Percentiles rank a stretch among this genome's conserved stretches.
phyloP scores from a whole-genome alignment of 2,888 invertebrate genomes.

The Auanema sp. region DNA sequence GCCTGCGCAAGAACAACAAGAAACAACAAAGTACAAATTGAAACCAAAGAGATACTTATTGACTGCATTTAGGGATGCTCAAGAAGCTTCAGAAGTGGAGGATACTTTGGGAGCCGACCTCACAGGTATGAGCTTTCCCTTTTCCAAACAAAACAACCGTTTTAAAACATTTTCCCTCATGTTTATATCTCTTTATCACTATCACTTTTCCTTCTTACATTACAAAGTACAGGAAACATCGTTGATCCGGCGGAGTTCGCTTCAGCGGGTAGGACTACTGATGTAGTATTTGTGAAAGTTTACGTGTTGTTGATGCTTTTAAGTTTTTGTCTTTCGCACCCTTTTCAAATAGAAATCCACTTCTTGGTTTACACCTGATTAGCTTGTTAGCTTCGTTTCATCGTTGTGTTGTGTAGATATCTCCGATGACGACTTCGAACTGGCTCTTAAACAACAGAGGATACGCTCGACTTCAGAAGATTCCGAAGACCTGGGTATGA shows the following conservation, averaged over 20 bases:
- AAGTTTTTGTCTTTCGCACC: slow-evolving; percentile 10
- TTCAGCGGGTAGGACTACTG: slow-evolving; percentile 80
- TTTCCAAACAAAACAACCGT: slow-evolving; percentile 10
- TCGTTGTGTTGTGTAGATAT: slow-evolving; percentile 18
- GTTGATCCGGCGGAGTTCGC: slow-evolving; percentile 99
- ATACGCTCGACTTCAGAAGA: slow-evolving; percentile 5
- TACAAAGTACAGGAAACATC: slow-evolving; percentile 78
- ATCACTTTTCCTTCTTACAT: slow-evolving; percentile 46
- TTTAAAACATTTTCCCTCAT: too few relatives aligned
- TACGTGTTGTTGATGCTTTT: slow-evolving; percentile 13
- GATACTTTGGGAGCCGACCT: slow-evolving; percentile 80
- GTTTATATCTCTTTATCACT: neutral
- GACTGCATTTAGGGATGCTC: slow-evolving; percentile 11
- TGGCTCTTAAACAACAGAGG: neutral
- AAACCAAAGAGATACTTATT: neutral
- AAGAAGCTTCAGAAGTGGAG: slow-evolving; percentile 54
- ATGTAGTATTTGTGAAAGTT: slow-evolving; percentile 12
- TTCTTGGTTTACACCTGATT: neutral
- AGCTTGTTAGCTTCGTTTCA: slow-evolving; percentile 10
- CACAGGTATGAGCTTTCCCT: slow-evolving; percentile 75
- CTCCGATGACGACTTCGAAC: slow-evolving; percentile 10
- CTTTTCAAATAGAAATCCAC: slow-evolving; percentile 4
- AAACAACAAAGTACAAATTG: neutral
- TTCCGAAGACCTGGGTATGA: slow-evolving; percentile 11
- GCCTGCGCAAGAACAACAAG: slow-evolving; percentile 6